These are phyloP conservation scores for Meandrina meandrites DNA, from an alignment of 92 coral and sea anemone genomes.

Conservation along the genomic window DNA sequence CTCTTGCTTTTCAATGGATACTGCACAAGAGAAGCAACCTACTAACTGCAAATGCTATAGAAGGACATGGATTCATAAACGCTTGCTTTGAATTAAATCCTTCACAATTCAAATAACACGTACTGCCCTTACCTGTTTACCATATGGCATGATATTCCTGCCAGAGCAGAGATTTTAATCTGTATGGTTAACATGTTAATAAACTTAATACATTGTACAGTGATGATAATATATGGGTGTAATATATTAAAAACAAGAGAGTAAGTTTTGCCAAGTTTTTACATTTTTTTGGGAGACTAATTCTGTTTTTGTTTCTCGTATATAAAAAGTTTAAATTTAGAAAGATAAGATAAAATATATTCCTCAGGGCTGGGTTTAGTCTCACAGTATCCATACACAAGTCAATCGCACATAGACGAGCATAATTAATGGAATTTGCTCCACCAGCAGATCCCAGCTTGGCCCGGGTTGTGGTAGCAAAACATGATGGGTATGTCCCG, in stretches of 20 bases:
- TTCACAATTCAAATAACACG: neutral
- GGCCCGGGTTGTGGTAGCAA: constrained; percentile 84
- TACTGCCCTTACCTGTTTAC: neutral
- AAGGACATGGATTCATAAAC: neutral
- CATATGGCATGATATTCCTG: neutral
- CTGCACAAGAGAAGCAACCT: no score
- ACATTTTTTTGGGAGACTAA: no score
- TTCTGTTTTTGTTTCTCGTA: no score
- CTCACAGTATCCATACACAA: no score
- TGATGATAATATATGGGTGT: neutral
- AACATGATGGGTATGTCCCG: constrained; percentile 93
- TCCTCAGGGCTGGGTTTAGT: no score
- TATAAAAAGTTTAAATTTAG: no score
- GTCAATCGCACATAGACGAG: no score
- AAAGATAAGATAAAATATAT: no score
- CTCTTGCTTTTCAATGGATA: no score
- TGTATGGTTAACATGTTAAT: no score
- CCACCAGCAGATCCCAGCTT: constrained; percentile 78
- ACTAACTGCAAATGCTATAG: no score
- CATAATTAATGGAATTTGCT: constrained; percentile 75
- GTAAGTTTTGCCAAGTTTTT: no score
- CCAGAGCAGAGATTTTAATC: neutral
- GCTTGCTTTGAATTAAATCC: neutral
- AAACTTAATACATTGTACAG: neutral
- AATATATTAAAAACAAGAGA: neutral